Base-by-base conservation (phyloP, 1,140 invertebrate species). In the Plutomurus gul region DNA sequence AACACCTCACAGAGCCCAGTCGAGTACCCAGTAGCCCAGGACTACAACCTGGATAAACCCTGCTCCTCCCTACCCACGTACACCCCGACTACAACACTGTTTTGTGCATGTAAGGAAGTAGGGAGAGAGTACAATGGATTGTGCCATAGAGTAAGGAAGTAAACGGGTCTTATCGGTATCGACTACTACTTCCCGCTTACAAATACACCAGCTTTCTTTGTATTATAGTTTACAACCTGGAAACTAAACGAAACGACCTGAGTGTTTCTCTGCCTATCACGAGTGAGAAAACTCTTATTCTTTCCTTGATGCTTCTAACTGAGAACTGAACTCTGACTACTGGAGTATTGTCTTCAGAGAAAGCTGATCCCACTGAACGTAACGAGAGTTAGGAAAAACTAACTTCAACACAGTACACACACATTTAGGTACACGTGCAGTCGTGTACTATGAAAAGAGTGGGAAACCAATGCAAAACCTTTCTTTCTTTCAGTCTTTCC, bases 281-380 rank as follows among this genome's bases (percentile, higher is more conserved):
- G 46, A 47, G 47, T 22, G 25, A 51, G 47, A 51, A 51, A 51
- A n/a, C n/a, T n/a, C n/a, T n/a, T n/a, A n/a, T n/a, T n/a, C n/a
- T 51, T 51, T 51, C 47, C 25, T 22, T 51, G 20, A 13, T 3
- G 10, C 16, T 16, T 47, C 10, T 5, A 25, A 51, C 47, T 51
- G 47, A 51, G 47, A 51, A 51, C 47, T 51, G 47, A 22, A 51
- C 47, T 51, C 47, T 51, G 25, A 51, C n/a, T n/a, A 51, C 47
- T 65, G 27, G 16, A 65, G 18, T 65, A 65, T 33, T 33, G 56
- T 30, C 36, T 65, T 33, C 27, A 65, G 27, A 65, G 16, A 65
- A 65, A 27, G 56, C 27, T 65, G 25, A 65, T 65, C 56, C 27
- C 27, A 65, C 27, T 65, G 36, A 65, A 65, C 18, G 27, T 65